Conservation (phyloP, 2,888 invertebrate species). For the Heliconius erato region DNA sequence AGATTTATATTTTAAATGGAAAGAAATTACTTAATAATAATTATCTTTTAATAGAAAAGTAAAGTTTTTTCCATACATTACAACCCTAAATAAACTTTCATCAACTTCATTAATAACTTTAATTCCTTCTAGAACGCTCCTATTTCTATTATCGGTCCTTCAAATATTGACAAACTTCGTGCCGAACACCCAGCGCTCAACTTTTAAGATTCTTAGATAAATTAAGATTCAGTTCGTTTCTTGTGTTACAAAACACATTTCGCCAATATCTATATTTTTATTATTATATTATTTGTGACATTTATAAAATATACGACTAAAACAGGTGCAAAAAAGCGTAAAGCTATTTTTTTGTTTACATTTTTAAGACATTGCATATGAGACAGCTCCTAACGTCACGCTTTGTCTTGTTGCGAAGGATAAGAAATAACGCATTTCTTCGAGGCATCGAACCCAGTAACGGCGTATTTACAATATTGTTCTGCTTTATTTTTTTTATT, state of each 20-base stretch:
- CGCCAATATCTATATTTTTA: conserved; percentile 28
- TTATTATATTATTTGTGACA: too few species aligned
- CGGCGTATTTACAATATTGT: neutral
- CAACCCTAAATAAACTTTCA: conserved; percentile 38
- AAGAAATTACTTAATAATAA: too few species aligned
- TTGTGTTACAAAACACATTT: conserved; percentile 52
- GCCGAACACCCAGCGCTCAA: conserved; percentile 52
- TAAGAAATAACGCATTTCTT: too few species aligned
- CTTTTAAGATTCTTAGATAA: conserved; percentile 65
- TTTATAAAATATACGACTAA: neutral
- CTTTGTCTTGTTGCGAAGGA: too few species aligned
- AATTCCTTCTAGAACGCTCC: conserved; percentile 41
- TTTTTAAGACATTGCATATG: too few species aligned
- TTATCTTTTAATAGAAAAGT: neutral
- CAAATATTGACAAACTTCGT: conserved; percentile 73
- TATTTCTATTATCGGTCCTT: conserved; percentile 55
- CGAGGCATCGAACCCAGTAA: too few species aligned
- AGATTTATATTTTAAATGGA: too few species aligned
- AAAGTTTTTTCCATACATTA: neutral
- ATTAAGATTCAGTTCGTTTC: conserved; percentile 60
- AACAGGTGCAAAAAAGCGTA: too few species aligned
- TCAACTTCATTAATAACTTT: conserved; percentile 47
- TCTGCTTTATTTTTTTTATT: neutral
- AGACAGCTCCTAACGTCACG: too few species aligned
- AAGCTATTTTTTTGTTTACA: too few species aligned